Conservation (phyloP, 2,797 vertebrate species). For the Oreochromis grahami region DNA sequence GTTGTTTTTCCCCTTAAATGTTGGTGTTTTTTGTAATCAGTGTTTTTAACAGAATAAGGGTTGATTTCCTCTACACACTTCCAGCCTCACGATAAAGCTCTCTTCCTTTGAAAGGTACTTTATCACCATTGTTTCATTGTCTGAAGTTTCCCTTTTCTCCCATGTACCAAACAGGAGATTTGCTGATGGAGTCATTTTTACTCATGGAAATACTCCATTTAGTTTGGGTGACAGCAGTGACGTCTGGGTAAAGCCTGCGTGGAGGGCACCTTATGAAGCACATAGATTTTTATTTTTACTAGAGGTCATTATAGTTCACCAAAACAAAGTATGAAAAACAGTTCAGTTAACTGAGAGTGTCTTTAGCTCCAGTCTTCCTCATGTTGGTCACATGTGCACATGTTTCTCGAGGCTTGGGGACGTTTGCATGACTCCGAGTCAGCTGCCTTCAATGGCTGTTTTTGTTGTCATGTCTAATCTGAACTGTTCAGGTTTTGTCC, state of each 20-base stretch:
- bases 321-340: background rate
- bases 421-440: background rate
- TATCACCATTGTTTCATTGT: background rate
- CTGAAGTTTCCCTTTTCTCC: background rate
- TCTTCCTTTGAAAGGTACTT: background rate
- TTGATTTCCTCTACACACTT: background rate
- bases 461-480: background rate
- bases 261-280: background rate
- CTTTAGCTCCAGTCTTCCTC: background rate
- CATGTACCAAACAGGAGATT: background rate
- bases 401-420: background rate
- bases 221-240: background rate
- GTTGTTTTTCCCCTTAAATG: background rate
- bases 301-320: background rate
- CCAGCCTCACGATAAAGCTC: background rate
- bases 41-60: background rate
- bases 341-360: background rate
- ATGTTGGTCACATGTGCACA: background rate
- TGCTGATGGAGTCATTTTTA: background rate
- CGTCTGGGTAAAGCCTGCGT: background rate
- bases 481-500: background rate
- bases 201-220: background rate
- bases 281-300: rapidly evolving
- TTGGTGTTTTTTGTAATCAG: background rate
- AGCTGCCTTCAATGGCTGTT: background rate